A percentile compares a stretch with the other conserved stretches of the same genome.
Conservation (phyloP, 2,113 vertebrate genomes). For the Archilochus colubris region DNA sequence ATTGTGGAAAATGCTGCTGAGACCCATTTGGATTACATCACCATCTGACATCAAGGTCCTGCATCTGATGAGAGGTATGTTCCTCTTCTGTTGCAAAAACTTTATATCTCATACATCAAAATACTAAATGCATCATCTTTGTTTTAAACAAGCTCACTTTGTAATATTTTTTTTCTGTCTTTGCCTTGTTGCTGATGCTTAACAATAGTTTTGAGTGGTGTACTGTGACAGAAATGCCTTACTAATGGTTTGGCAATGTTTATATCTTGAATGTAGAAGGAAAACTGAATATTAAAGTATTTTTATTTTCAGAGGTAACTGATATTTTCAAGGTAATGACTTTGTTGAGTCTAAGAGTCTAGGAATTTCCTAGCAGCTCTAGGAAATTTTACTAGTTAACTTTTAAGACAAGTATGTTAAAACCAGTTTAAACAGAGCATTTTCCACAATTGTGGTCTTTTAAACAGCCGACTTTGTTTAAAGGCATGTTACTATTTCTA, state of each 20-base stretch:
- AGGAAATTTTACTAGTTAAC: background rate
- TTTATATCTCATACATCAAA: background rate
- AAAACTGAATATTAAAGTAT: background rate
- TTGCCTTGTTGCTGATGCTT: background rate
- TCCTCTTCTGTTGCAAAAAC: background rate
- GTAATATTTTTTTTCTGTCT: background rate
- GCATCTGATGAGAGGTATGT: constrained; percentile 32
- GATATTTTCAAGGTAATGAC: background rate
- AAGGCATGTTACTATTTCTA: background rate
- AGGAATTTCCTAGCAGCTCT: background rate
- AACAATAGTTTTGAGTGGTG: background rate
- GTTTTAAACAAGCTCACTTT: background rate
- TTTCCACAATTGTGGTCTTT: background rate
- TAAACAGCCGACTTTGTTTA: background rate
- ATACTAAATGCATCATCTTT: accelerated
- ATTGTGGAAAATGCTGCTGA: background rate
- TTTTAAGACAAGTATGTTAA: background rate
- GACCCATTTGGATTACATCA: constrained; percentile 11
- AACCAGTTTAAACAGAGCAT: background rate
- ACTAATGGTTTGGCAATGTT: background rate
- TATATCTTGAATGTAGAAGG: background rate
- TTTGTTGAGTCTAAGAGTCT: background rate
- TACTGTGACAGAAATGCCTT: background rate
- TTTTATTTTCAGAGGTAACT: background rate
- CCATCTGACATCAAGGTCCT: background rate